phyloP scores from a whole-genome alignment of 1,140 invertebrate species.

The Nephotettix cincticeps region DNA sequence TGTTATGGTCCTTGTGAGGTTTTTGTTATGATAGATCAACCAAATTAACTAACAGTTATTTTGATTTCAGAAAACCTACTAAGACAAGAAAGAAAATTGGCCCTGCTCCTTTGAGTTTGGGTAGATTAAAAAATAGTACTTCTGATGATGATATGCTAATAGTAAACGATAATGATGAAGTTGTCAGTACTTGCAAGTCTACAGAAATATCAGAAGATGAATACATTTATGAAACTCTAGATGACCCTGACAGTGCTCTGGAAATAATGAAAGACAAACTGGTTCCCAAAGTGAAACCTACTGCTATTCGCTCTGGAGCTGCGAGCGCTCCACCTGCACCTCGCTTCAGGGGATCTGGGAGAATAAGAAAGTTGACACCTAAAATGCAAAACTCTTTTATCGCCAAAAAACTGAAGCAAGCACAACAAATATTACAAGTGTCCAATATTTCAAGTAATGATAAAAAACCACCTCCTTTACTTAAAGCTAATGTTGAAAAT shows the following conservation, averaged over 20 bases:
- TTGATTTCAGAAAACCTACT: no score
- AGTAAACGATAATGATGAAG: slow-evolving; percentile 3
- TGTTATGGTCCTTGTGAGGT: no score
- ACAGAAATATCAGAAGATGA: slow-evolving; percentile 4
- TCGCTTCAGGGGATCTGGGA: background rate
- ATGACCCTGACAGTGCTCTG: background rate
- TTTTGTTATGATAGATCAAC: no score
- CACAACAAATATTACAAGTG: background rate
- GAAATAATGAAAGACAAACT: slow-evolving; percentile 2
- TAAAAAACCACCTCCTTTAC: no score
- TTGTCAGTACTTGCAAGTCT: background rate
- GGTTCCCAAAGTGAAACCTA: background rate
- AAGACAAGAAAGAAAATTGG: background rate
- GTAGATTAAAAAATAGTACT: background rate
- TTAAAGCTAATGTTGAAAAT: no score
- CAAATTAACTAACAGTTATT: no score
- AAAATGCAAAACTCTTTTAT: slow-evolving; percentile 15
- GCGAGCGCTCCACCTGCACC: background rate
- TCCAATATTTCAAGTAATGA: no score
- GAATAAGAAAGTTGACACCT: background rate
- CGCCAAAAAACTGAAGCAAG: slow-evolving; percentile 6
- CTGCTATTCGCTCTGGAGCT: background rate
- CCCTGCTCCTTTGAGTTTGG: background rate
- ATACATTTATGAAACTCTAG: slow-evolving; percentile 12
- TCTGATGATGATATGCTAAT: slow-evolving; percentile 18